Evolutionary conservation across 1,140 invertebrate species (phyloP), one percentile per base, ranked within the genome.

Genomic region (Grapholita molesta): DNA sequence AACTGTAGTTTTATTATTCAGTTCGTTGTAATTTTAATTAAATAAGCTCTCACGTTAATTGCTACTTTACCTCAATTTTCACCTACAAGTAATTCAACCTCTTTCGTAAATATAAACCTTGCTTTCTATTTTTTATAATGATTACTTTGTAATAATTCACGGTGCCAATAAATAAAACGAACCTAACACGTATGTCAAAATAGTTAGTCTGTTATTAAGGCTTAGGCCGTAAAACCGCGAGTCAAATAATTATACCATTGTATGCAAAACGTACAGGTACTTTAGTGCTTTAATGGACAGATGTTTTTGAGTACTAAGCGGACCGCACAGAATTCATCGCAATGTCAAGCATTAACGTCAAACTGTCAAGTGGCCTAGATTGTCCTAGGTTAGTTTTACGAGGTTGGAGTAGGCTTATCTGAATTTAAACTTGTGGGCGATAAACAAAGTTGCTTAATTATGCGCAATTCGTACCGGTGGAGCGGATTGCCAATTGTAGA

Each of bases 231-330:
- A 85, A 85, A 86, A 78, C 23, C 57, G 78, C 77, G 64, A 78
- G 84, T 86, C 83, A 84, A 85, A 78, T 88, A 82, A 87, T 83
- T 67, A 77, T 65, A 57, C 77, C 70, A 90, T 90, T 90, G 88
- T 90, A 90, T 90, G 85, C 85, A 82, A 89, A 88, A 68, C 75
- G 66, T 84, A 90, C 82, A 84, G 74, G 81, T 75, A 76, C 61
- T 90, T 84, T 79, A 77, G 68, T 64, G 32, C 69, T 70, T 70
- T 87, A 84, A 85, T 85, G 75, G 77, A 69, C 70, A 64, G 70
- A 78, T 79, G 77, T 86, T 80, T 85, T 84, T 79, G 83, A 73
- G 81, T 88, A 86, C 84, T 83, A 86, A 88, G 76, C 82, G 73
- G 88, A 86, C 88, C 86, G 75, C 86, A 88, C 85, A 84, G 73